These are phyloP conservation scores for Hirudinaria manillensis DNA, from an alignment of 2,888 invertebrate genomes.

Conservation along the genomic window DNA sequence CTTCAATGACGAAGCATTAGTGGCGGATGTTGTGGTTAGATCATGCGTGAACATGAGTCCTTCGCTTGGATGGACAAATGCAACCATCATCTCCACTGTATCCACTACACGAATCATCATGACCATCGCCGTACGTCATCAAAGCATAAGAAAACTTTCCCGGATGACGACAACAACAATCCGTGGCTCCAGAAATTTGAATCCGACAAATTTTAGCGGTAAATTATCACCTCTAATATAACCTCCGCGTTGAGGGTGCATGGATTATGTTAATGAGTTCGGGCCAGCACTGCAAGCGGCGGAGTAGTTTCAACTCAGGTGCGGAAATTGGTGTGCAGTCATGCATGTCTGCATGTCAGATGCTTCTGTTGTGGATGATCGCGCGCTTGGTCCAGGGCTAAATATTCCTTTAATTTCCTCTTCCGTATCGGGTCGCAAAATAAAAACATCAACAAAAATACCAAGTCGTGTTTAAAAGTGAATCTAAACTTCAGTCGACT, in stretches of 20 bases:
- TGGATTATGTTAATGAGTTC: constrained; percentile 7
- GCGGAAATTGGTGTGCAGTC: constrained; percentile 20
- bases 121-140: background rate
- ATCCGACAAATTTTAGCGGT: background rate
- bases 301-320: constrained; percentile 12
- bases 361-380: constrained; percentile 20
- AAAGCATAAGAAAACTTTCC: too few species aligned
- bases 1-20: background rate
- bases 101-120: background rate
- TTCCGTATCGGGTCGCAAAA: constrained; percentile 26
- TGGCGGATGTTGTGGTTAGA: background rate
- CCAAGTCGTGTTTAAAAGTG: too few species aligned
- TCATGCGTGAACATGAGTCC: constrained; percentile 11
- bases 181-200: background rate
- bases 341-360: constrained; percentile 22
- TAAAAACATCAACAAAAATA: background rate
- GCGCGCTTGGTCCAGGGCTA: constrained; percentile 25
- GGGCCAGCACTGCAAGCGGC: background rate
- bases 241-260: background rate
- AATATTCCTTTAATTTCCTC: constrained; percentile 32
- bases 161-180: too few species aligned
- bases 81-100: background rate
- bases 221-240: background rate
- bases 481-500: too few species aligned
- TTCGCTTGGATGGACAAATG: background rate